These are phyloP conservation scores for Ennomos quercinarius DNA, from an alignment of 2,888 invertebrate genomes.

Conservation along the genomic window DNA sequence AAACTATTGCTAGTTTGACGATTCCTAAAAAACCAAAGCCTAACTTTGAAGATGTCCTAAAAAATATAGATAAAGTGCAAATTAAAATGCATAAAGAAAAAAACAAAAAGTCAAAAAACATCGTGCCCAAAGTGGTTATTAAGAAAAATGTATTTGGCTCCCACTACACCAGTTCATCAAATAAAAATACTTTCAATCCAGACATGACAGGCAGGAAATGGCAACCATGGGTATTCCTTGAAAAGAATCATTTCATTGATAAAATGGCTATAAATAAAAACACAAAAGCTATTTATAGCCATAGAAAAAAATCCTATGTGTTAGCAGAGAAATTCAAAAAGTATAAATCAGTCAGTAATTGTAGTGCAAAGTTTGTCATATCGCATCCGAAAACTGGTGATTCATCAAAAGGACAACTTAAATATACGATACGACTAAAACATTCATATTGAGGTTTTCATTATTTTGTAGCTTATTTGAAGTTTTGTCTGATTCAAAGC, in stretches of 20 bases:
- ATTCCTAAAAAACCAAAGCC: constrained; percentile 74
- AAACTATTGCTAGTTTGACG: constrained; percentile 48
- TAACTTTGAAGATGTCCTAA: constrained; percentile 82
- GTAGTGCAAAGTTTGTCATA: constrained; percentile 72
- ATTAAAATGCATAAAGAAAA: constrained; percentile 75
- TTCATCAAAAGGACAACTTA: constrained; percentile 63
- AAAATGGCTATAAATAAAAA: constrained; percentile 76
- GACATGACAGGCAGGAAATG: constrained; percentile 81
- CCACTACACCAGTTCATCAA: constrained; percentile 75
- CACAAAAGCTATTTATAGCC: constrained; percentile 70
- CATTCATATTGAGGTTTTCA: constrained; percentile 57
- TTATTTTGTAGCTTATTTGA: constrained; percentile 46
- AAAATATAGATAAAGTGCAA: constrained; percentile 80
- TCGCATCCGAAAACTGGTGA: constrained; percentile 66
- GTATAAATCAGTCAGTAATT: constrained; percentile 66
- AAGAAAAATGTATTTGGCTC: constrained; percentile 79
- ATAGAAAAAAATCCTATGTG: constrained; percentile 71
- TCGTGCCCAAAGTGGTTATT: constrained; percentile 80
- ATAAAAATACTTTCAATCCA: constrained; percentile 66
- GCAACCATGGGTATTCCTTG: constrained; percentile 82
- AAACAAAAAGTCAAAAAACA: constrained; percentile 65
- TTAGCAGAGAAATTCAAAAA: constrained; percentile 74
- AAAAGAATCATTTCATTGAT: constrained; percentile 76
- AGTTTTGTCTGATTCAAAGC: constrained; percentile 13
- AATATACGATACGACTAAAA: constrained; percentile 78